Conservation (phyloP, 2,797 vertebrate species). For the Micrastur ruficollis region DNA sequence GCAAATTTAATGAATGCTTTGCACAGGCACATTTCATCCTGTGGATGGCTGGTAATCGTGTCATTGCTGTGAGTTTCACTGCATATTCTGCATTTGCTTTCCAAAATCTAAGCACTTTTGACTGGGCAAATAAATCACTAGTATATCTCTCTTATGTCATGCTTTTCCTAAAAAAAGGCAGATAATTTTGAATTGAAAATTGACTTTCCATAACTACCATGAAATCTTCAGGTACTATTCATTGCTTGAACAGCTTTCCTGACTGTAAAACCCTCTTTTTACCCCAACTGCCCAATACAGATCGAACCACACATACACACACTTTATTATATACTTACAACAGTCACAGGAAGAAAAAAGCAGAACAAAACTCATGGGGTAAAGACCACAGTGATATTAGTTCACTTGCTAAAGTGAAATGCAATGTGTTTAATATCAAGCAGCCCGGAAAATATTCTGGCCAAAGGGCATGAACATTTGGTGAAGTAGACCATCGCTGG, state of each 20-base stretch:
- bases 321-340: background rate
- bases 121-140: background rate
- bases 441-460: background rate
- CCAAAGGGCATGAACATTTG: background rate
- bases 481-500: background rate
- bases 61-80: background rate
- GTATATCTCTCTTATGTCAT: background rate
- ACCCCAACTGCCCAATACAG: background rate
- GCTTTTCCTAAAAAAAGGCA: background rate
- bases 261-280: background rate
- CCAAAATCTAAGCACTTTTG: conserved; percentile 19
- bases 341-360: background rate
- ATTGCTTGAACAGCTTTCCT: background rate
- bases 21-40: background rate
- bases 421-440: background rate
- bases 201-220: background rate
- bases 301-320: background rate
- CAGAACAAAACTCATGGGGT: background rate
- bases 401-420: background rate
- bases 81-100: background rate
- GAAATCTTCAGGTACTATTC: background rate
- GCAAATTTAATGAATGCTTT: background rate
- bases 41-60: background rate
- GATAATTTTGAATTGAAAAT: background rate
- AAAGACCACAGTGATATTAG: background rate